Base-by-base conservation (phyloP, 2,113 vertebrate genomes). In the Desmodus rotundus region DNA sequence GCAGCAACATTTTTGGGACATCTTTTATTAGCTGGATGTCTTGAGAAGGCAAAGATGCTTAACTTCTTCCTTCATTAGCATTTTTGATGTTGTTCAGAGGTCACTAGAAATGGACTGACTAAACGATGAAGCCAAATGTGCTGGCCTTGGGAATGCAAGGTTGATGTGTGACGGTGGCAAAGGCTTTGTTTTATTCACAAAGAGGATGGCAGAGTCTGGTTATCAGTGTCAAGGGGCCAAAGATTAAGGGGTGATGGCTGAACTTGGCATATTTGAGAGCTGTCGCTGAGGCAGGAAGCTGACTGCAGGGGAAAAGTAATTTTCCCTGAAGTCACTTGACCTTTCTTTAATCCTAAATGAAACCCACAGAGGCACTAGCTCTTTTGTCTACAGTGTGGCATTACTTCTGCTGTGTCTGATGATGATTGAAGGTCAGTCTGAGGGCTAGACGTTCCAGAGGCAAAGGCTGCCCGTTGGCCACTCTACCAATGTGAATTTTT, bases 31-130 rank as follows among this genome's bases (percentile, higher is more conserved):
- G 56, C 43, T 87, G 56, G 65, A 56, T 86, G 92, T 31, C 87
- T 95, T 90, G 72, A 85, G 89, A 92, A 96, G 81, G 82, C 87
- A 92, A 90, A 97, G 94, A 92, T 68, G 12, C 77, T 84, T 85
- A 88, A 92, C 61, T 82, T 83, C 26, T 36, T 81, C 33, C 38
- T 93, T 97, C 93, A 86, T 95, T 95, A 95, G 80, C 90, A 95
- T 88, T 86, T 96, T 68, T 52, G 50, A 85, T 86, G 86, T 91
- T 81, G 93, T 77, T 95, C 93, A 97, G 83, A 82, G 50, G 61
- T 95, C 93, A 41, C 76, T 33, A 54, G 84, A 94, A 95, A 92
- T 16, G 45, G 45, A 74, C 15, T 90, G 26, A 22, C 24, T 36
- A 47, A 93, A 54, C 17, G 31, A 76, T 83, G 76, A 81, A 93